Conservation (phyloP, 2,113 vertebrate species). For the Eupsittula cactorum region DNA sequence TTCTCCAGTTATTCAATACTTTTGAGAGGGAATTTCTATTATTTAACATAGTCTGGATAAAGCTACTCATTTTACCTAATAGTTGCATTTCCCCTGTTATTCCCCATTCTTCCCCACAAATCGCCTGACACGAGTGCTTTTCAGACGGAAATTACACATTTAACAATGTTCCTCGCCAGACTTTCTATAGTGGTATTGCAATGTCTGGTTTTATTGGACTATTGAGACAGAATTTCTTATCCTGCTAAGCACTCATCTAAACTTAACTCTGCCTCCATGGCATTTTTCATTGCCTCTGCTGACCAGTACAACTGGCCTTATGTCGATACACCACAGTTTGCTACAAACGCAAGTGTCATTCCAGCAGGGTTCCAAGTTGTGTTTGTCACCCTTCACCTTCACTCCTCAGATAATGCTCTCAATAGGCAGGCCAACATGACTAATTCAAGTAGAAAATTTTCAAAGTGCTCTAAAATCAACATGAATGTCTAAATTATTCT, state of each 20-base stretch:
- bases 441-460: neutral
- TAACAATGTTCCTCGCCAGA: neutral
- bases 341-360: neutral
- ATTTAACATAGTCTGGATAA: neutral
- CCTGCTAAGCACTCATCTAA: neutral
- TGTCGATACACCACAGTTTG: fast-evolving
- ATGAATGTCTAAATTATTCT: neutral
- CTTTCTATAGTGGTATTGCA: neutral
- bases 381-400: neutral
- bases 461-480: neutral
- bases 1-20: neutral
- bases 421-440: neutral
- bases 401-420: neutral
- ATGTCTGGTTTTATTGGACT: neutral
- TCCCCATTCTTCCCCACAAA: neutral
- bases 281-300: neutral
- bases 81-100: neutral
- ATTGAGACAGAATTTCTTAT: fast-evolving
- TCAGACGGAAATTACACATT: neutral
- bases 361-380: neutral
- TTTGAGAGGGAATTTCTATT: neutral
- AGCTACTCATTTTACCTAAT: neutral
- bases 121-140: neutral
- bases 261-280: fast-evolving
- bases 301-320: neutral